Base-by-base conservation (phyloP, 2,888 invertebrate species). In the Willowsia nigromaculata region DNA sequence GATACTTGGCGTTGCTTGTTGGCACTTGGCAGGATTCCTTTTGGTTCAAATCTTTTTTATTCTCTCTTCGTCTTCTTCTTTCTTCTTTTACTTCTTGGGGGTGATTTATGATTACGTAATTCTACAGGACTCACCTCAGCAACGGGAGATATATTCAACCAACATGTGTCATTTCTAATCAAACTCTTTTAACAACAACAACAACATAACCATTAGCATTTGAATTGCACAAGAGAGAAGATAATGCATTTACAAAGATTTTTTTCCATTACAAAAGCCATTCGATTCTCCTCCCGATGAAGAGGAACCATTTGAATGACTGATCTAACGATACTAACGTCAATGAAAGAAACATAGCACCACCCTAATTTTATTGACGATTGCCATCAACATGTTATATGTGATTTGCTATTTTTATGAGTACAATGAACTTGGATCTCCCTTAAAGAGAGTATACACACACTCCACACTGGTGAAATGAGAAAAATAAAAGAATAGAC, bases 401-500 rank as follows among this genome's bases (percentile, higher is more conserved):
- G 74, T 76, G 82, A 88, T 88, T 88, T 88, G 82, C 83, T 88
- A 88, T 88, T 88, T 88, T 88, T 88, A 88, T 83, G 88, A 88
- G 88, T 88, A 82, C 88, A 88, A 88, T 88, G 88, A 88, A 88
- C 88, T 78, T 88, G 82, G 33, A 83, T 82, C 50, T 37, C 71
- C 83, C 65, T 88, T 88, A 83, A 87, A 68, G 13, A 83, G 71
- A 40, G 25, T 47, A 30, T n/a, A 37, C n/a, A 7, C 30, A 47
- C 37, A 68, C 33, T 37, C 22, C 37, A 43, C 11, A 43, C 25
- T 50, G 47, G 18, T 27, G 50, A 76, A 18, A 76, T 30, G 33
- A 68, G 37, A 74, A 47, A 37, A 18, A 68, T n/a, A 18, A 37
- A 68, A 40, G 40, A 40, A 40, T 71, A 71, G 40, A 40, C 68